phyloP scores from a whole-genome alignment of 2,888 invertebrate species.

The Chironomus tentans region DNA sequence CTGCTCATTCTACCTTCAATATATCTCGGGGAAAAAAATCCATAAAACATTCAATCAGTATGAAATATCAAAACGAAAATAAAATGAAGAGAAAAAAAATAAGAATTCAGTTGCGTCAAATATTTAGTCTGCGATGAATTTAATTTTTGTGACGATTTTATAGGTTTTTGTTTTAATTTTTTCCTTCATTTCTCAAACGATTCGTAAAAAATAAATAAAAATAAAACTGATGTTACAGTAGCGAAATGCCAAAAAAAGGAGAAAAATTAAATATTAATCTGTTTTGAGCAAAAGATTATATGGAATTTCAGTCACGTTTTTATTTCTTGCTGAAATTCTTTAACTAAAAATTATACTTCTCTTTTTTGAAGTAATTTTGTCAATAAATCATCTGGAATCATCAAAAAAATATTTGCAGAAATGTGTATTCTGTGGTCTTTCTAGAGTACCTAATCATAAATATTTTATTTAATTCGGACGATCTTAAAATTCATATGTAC shows the following conservation, averaged over 20 bases:
- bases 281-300: background rate
- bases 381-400: conserved; percentile 24
- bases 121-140: too few relatives aligned
- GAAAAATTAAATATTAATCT: conserved; percentile 26
- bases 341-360: background rate
- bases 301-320: conserved; percentile 20
- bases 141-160: too few relatives aligned
- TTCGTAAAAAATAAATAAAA: too few relatives aligned
- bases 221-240: too few relatives aligned
- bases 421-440: background rate
- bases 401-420: background rate
- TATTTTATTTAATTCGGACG: background rate
- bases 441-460: background rate
- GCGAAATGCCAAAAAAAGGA: background rate
- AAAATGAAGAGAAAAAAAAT: too few relatives aligned
- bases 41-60: too few relatives aligned
- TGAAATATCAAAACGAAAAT: too few relatives aligned
- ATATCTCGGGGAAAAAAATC: too few relatives aligned
- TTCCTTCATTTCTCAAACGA: too few relatives aligned
- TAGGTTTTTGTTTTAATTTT: too few relatives aligned
- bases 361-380: conserved; percentile 19
- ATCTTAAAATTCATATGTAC: background rate
- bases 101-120: too few relatives aligned
- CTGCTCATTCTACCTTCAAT: too few relatives aligned
- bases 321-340: conserved; percentile 18